Conservation (phyloP, 2,113 vertebrate species). For the Cyphomyrus discorhynchus region DNA sequence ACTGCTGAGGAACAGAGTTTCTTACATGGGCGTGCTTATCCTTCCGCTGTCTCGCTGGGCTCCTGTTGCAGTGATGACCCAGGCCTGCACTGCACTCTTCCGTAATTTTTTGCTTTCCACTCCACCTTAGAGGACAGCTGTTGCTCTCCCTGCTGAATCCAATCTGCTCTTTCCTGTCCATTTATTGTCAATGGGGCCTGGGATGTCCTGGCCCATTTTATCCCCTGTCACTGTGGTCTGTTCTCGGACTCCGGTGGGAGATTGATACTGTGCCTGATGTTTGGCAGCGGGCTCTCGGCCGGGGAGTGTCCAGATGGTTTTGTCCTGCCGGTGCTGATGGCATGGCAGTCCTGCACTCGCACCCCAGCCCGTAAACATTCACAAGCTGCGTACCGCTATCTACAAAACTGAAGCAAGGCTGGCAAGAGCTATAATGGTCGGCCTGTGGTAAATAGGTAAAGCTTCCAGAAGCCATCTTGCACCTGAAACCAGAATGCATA, state of each 20-base stretch:
- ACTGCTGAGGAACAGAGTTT: not conserved
- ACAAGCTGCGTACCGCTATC: not conserved
- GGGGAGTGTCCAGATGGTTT: conserved; percentile 47
- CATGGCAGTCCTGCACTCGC: not conserved
- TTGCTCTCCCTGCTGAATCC: not conserved
- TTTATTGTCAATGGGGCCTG: conserved; percentile 15
- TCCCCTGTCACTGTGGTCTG: conserved; percentile 22
- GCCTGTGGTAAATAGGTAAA: not conserved
- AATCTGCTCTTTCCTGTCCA: conserved; percentile 14
- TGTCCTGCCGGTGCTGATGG: conserved; percentile 35
- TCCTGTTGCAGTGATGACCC: not conserved
- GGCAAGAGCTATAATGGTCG: not conserved
- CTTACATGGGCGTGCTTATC: not conserved
- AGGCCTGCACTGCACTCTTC: not conserved
- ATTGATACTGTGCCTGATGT: conserved; percentile 45
- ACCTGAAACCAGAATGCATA: not conserved
- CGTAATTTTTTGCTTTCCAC: not conserved
- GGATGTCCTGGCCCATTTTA: not conserved
- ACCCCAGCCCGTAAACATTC: not conserved
- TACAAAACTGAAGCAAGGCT: not conserved
- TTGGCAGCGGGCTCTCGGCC: conserved; percentile 35
- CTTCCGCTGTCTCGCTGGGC: not conserved
- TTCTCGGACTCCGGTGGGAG: conserved; percentile 32
- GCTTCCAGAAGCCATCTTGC: not conserved
- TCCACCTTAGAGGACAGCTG: not conserved